Evolutionary conservation across 2,797 vertebrate species (phyloP).

Genomic region (Taenioides sp.): DNA sequence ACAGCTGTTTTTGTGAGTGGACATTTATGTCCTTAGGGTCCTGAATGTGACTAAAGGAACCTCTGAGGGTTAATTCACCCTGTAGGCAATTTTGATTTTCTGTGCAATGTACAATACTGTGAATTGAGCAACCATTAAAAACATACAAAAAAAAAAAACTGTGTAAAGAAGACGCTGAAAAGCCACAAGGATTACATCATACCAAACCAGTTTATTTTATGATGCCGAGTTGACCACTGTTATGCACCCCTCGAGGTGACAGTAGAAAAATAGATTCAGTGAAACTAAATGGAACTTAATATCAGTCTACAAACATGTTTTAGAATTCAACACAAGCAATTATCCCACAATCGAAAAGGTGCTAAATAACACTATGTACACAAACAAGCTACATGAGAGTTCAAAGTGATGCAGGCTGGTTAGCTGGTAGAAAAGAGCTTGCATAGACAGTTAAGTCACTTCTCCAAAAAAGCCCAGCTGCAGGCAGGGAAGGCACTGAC

Average conservation of each 20-base stretch:
- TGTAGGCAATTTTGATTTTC: neutral
- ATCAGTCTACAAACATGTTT: conserved; percentile 76
- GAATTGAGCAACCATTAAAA: neutral
- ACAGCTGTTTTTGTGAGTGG: too few relatives aligned
- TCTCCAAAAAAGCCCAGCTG: conserved; percentile 75
- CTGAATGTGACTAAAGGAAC: too few relatives aligned
- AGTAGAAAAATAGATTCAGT: conserved; percentile 85
- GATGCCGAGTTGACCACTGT: conserved; percentile 78
- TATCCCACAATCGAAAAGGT: conserved; percentile 67
- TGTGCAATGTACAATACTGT: conserved; percentile 17
- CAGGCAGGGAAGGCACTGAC: conserved; percentile 80
- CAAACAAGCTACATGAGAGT: conserved; percentile 75
- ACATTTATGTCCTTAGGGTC: too few relatives aligned
- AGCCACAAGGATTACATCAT: conserved; percentile 52
- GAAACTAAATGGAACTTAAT: conserved; percentile 80
- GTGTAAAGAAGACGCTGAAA: conserved; percentile 29
- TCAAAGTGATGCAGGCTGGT: conserved; percentile 76
- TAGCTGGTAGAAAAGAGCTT: conserved; percentile 80
- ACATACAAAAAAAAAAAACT: neutral
- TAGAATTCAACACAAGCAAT: conserved; percentile 67
- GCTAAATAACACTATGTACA: conserved; percentile 76
- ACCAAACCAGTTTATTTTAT: conserved; percentile 80
- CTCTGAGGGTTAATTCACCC: neutral
- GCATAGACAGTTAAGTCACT: conserved; percentile 81
- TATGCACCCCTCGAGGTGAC: conserved; percentile 76